Evolutionary conservation across 2,113 vertebrate genomes (phyloP), one percentile per base, ranked within the genome.

Genomic region (Caloenas nicobarica): DNA sequence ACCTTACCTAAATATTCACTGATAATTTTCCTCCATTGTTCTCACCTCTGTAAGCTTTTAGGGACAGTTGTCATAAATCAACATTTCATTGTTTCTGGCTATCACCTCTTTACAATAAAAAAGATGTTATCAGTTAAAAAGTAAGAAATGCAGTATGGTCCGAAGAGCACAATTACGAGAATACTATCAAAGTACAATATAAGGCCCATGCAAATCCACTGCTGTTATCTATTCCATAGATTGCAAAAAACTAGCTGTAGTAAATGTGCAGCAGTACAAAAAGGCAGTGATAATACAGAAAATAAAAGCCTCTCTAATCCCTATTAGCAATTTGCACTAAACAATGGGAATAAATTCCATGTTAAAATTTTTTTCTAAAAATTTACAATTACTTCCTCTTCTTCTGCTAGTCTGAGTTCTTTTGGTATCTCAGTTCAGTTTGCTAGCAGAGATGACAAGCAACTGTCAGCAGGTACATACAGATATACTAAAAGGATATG

Each of bases 11-110:
- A 84, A 28, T 88, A 93, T 79, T 73, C 82, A 68, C 54, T 85
- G 66, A 85, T 91, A 86, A 87, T 95, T 91, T 97, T 74, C 44
- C 28, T 90, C 79, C 69, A 83, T 93, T 89, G 89, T 83, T 89
- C 91, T 95, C 69, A 95, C 85, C 80, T 81, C 91, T 97, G 81
- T 85, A 95, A 97, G 90, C 92, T 97, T 97, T 95, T 96, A 94
- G 96, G 92, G 94, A 96, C 56, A 91, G 76, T 86, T 93, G 42
- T 82, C 40, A 46, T 93, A 98, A 97, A 98, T 97, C 96, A 96
- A 82, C 70, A 81, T 97, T 93, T 96, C 84, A 89, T 94, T 96
- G 92, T 94, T 96, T 97, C 90, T 86, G 89, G 74, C 92, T 96
- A 93, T 89, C 96, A 96, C 87, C 82, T 92, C 91, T 93, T 96